A percentile compares a stretch with the other conserved stretches of the same genome.
These are phyloP conservation scores for Buceros bicornis DNA, from an alignment of 2,797 vertebrate species.

Conservation along the genomic window DNA sequence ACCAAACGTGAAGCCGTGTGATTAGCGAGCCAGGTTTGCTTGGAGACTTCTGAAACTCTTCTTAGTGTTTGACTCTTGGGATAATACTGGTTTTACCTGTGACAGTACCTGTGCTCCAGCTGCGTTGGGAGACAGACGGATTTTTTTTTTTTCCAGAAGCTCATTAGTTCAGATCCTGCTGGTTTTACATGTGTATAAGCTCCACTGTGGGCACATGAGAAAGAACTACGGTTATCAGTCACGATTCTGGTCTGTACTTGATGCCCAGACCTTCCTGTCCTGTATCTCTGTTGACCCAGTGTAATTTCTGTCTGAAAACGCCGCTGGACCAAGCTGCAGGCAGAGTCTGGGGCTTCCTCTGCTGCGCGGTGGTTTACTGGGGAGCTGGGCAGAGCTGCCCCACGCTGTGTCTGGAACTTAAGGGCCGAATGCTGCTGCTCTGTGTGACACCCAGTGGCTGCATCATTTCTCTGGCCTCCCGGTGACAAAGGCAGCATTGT, in stretches of 20 bases:
- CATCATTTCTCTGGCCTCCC: slow-evolving; percentile 84
- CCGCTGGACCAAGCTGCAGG: neutral
- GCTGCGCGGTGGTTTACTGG: accelerated
- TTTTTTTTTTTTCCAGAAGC: neutral
- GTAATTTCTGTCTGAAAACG: neutral
- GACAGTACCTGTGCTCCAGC: neutral
- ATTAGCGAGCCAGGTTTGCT: neutral
- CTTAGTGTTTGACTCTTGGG: neutral
- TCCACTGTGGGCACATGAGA: neutral
- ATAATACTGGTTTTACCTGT: neutral
- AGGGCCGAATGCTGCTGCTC: neutral
- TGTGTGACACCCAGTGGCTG: neutral
- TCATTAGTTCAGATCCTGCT: neutral
- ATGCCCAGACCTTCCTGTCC: neutral
- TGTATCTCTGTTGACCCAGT: neutral
- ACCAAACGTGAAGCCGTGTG: neutral
- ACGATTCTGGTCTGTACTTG: neutral
- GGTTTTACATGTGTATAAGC: neutral
- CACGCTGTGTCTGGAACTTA: neutral
- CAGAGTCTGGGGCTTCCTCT: accelerated
- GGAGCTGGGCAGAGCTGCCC: neutral
- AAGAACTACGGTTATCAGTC: neutral
- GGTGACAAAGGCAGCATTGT: slow-evolving; percentile 76
- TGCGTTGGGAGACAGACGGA: neutral
- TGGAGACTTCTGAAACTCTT: neutral